Conservation (phyloP, 2,888 invertebrate species). For the Gnatocerus cornutus region DNA sequence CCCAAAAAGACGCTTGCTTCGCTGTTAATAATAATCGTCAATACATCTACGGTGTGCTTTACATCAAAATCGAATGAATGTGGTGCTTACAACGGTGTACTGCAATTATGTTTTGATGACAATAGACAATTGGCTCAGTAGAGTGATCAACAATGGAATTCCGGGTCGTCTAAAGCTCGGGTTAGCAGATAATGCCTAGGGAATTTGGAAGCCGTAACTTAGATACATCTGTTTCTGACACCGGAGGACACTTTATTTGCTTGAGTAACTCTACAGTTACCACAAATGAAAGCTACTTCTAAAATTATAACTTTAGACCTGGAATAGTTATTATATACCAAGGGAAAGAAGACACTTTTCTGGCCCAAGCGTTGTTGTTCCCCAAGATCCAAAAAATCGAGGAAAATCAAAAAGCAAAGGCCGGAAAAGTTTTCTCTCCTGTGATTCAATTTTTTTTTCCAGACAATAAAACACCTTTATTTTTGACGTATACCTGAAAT, state of each 20-base stretch:
- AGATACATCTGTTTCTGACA: constrained; percentile 38
- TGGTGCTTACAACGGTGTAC: constrained; percentile 19
- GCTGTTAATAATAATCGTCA: constrained; percentile 4
- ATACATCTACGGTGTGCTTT: background rate
- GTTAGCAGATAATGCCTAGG: constrained; percentile 45
- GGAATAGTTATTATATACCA: too few relatives aligned
- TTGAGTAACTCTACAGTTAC: background rate
- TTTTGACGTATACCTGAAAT: too few relatives aligned
- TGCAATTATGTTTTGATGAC: constrained; percentile 46
- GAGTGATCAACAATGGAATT: constrained; percentile 45
- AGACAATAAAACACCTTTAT: too few relatives aligned
- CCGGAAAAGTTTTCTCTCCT: too few relatives aligned
- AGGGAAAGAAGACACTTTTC: too few relatives aligned
- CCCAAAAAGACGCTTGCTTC: constrained; percentile 11
- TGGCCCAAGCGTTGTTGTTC: too few relatives aligned
- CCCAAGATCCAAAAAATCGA: too few relatives aligned
- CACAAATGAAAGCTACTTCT: background rate
- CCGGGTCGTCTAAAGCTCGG: constrained; percentile 36
- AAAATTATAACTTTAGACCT: too few relatives aligned
- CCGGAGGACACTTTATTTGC: constrained; percentile 8
- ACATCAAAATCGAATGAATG: background rate
- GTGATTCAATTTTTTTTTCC: too few relatives aligned
- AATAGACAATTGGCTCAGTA: constrained; percentile 48
- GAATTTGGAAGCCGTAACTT: constrained; percentile 34
- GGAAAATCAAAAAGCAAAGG: too few relatives aligned